Evolutionary conservation across 1,140 invertebrate species (phyloP).

Genomic region (Eufriesea mexicana): DNA sequence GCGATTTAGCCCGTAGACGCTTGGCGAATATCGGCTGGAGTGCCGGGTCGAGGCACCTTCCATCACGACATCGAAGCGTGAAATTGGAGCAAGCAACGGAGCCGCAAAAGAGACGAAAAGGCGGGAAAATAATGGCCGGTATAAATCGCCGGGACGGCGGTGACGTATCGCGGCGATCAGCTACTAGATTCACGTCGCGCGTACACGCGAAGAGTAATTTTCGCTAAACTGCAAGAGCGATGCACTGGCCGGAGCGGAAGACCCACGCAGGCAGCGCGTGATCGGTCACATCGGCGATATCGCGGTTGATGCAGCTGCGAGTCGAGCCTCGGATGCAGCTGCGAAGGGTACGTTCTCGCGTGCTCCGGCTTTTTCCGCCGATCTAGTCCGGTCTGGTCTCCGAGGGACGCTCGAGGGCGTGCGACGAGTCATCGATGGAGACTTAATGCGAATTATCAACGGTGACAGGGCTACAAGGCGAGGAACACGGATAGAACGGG

Average conservation of each 20-base stretch:
- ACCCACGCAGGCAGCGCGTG: slow-evolving; percentile 43
- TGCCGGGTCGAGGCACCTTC: background rate
- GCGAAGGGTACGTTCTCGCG: slow-evolving; percentile 1
- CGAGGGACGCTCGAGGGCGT: background rate
- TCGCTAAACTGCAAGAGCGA: slow-evolving; percentile 48
- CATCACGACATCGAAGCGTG: slow-evolving; percentile 22
- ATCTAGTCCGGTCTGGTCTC: slow-evolving; percentile 1
- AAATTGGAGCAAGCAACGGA: slow-evolving; percentile 30
- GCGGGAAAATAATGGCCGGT: slow-evolving; percentile 16
- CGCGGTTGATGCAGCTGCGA: slow-evolving; percentile 22
- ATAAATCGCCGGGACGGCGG: slow-evolving; percentile 14
- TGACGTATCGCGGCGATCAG: slow-evolving; percentile 45
- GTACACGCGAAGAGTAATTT: slow-evolving; percentile 48
- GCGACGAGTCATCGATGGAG: slow-evolving; percentile 7
- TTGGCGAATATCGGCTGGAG: background rate
- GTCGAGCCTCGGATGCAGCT: background rate
- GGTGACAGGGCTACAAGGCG: slow-evolving; percentile 38
- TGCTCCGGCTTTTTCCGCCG: slow-evolving; percentile 10
- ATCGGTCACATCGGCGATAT: slow-evolving; percentile 47
- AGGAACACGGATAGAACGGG: slow-evolving; percentile 7
- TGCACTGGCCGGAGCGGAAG: slow-evolving; percentile 23
- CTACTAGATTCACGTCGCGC: slow-evolving; percentile 43
- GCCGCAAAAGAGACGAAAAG: slow-evolving; percentile 26
- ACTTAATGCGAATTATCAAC: slow-evolving; percentile 57
- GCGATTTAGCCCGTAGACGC: too few relatives aligned